phyloP scores from a whole-genome alignment of 2,113 vertebrate genomes.

The Chloebia gouldiae region DNA sequence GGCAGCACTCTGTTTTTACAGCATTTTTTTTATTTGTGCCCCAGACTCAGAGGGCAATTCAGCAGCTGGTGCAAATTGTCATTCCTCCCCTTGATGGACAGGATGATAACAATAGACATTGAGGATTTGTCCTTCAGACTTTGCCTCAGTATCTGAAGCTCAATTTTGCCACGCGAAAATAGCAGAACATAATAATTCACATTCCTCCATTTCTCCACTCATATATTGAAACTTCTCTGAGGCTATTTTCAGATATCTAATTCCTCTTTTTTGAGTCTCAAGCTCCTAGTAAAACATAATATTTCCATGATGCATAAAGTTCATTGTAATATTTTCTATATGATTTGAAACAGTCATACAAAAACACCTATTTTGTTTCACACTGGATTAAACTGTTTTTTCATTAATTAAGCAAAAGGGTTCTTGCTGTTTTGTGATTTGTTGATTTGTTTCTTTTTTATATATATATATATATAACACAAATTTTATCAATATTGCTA shows the following conservation, averaged over 20 bases:
- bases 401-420: neutral
- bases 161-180: neutral
- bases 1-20: conserved; percentile 12
- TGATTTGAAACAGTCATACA: neutral
- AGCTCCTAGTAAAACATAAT: neutral
- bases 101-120: neutral
- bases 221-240: neutral
- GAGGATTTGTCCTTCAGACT: conserved; percentile 5
- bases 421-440: neutral
- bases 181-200: neutral
- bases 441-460: accelerated
- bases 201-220: neutral
- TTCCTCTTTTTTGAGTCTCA: neutral
- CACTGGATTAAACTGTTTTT: neutral
- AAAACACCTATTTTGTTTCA: neutral
- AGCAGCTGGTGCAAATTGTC: conserved; percentile 2
- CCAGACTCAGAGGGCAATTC: neutral
- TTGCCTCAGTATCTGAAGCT: neutral
- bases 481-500: neutral
- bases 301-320: neutral
- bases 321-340: neutral
- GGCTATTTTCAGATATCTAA: neutral
- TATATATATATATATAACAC: neutral
- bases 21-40: neutral
- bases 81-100: neutral